These are phyloP conservation scores for Talpa occidentalis DNA, from an alignment of 2,113 vertebrate species.

Conservation along the genomic window DNA sequence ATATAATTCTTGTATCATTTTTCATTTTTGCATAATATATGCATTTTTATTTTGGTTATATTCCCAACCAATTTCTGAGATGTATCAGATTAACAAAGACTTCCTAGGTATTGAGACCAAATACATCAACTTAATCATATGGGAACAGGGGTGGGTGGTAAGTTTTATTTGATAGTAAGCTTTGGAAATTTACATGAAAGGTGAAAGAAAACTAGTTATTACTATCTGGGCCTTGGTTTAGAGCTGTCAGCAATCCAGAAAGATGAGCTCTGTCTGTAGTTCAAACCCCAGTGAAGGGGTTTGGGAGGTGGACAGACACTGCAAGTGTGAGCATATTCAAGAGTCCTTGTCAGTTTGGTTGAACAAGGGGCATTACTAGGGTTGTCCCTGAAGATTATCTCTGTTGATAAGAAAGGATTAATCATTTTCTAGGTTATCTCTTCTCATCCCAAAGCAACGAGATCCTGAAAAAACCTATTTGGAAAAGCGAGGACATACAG, in stretches of 20 bases:
- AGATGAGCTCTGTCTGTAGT: not conserved
- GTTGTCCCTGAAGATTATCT: not conserved
- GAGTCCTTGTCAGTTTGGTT: not conserved
- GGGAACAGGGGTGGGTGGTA: not conserved
- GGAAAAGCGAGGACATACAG: not conserved
- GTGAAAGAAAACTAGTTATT: not conserved
- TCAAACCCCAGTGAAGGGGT: not conserved
- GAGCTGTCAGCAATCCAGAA: not conserved
- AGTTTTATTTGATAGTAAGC: not conserved
- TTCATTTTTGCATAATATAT: too few species aligned
- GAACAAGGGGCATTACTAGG: not conserved
- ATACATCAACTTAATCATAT: not conserved
- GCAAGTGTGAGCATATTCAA: not conserved
- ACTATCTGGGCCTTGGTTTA: not conserved
- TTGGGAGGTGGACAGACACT: not conserved
- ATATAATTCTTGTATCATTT: too few species aligned
- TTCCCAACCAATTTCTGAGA: slow-evolving; percentile 18
- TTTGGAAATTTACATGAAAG: not conserved
- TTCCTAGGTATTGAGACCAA: not conserved
- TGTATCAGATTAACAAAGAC: not conserved
- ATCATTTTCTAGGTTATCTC: not conserved
- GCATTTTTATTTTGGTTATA: too few species aligned
- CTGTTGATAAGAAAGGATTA: not conserved
- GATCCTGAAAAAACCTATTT: not conserved
- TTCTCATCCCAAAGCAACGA: not conserved